Conservation (phyloP, 2,888 invertebrate genomes). For the Iselma pallidipennis region DNA sequence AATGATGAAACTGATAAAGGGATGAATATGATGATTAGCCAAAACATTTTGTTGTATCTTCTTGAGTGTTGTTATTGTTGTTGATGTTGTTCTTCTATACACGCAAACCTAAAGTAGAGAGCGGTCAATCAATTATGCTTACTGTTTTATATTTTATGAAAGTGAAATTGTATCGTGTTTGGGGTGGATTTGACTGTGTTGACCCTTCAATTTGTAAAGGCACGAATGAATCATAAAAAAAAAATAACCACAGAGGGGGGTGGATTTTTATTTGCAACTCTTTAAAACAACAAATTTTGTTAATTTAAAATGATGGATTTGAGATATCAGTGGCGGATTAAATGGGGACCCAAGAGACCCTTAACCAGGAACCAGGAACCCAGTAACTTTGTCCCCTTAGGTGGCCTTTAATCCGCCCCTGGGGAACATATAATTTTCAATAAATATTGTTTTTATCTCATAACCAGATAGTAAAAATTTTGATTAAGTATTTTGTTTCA, state of each 20-base stretch:
- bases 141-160: constrained; percentile 34
- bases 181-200: constrained; percentile 25
- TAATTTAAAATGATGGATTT: too few relatives aligned
- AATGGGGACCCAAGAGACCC: too few relatives aligned
- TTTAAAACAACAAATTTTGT: too few relatives aligned
- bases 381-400: too few relatives aligned
- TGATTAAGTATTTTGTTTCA: too few relatives aligned
- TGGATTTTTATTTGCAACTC: too few relatives aligned
- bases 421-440: too few relatives aligned
- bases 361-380: too few relatives aligned
- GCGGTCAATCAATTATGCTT: constrained; percentile 36
- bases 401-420: too few relatives aligned
- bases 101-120: constrained; percentile 31
- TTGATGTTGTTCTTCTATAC: constrained; percentile 14
- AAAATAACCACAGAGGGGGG: background rate
- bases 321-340: too few relatives aligned
- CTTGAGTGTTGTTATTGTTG: background rate
- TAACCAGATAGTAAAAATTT: too few relatives aligned
- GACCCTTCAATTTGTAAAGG: constrained; percentile 27
- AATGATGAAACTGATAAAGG: constrained; percentile 58
- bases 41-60: constrained; percentile 7
- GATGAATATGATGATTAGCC: constrained; percentile 40
- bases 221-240: constrained; percentile 6
- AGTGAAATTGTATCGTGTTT: constrained; percentile 32
- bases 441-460: too few relatives aligned